A percentile compares a stretch with the other conserved stretches of the same genome.
Conservation (phyloP, 2,888 invertebrate genomes). For the Noctua janthe region DNA sequence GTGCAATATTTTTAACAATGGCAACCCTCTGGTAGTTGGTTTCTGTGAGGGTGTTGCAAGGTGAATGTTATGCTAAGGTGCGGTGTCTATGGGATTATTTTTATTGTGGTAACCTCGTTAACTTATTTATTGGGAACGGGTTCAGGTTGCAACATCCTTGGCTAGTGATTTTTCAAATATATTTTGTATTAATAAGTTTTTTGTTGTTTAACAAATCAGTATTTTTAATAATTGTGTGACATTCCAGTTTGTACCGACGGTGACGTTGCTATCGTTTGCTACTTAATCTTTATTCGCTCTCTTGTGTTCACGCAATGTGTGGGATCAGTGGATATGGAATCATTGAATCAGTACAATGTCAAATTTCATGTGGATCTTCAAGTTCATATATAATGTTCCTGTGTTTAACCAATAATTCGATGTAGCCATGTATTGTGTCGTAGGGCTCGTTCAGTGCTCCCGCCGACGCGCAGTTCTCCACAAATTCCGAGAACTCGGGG, state of each 20-base stretch:
- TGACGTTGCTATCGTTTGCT: constrained; percentile 78
- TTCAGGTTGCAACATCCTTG: constrained; percentile 83
- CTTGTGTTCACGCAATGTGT: constrained; percentile 70
- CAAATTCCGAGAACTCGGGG: constrained; percentile 32
- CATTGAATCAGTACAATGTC: constrained; percentile 76
- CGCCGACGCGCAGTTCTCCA: constrained; percentile 25
- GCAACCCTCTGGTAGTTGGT: constrained; percentile 78
- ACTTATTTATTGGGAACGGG: constrained; percentile 74
- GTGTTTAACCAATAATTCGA: constrained; percentile 68
- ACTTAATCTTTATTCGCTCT: constrained; percentile 79
- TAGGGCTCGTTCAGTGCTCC: constrained; percentile 28
- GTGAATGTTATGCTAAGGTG: constrained; percentile 77
- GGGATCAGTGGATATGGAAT: constrained; percentile 45
- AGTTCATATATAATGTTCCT: constrained; percentile 71
- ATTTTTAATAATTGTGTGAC: constrained; percentile 90
- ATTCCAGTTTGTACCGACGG: constrained; percentile 87
- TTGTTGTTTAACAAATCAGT: constrained; percentile 89
- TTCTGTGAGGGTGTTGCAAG: constrained; percentile 83
- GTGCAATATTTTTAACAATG: constrained; percentile 85
- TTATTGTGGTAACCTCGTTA: constrained; percentile 70
- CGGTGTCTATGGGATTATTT: constrained; percentile 70
- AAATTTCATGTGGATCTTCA: constrained; percentile 71
- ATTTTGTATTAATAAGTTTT: constrained; percentile 81
- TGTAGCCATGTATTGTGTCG: constrained; percentile 68
- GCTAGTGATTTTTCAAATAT: constrained; percentile 81